Evolutionary conservation across 1,140 invertebrate genomes (phyloP), one percentile per base, ranked within the genome.

Genomic region (Berghia stephanieae): DNA sequence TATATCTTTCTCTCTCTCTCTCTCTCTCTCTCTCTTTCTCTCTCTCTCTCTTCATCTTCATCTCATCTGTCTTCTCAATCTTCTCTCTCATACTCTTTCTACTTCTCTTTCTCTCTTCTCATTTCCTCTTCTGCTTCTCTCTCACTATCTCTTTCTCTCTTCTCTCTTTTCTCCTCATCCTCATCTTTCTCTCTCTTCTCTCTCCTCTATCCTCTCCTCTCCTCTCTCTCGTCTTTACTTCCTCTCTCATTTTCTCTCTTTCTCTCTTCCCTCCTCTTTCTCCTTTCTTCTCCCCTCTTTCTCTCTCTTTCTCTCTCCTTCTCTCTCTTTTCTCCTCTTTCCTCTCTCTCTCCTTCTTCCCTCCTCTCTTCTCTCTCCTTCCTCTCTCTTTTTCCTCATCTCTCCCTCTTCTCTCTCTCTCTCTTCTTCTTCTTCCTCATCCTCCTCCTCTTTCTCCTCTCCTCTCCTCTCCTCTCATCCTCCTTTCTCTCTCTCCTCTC

Each of bases 331-430:
- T 42, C 40, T 21, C 34, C 46, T 52, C 44, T 44, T 73, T 40
- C 3, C 49, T 57, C 60, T 46, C 70, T 43, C 4, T 74, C 27
- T 49, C 3, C 44, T 42, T 75, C 40, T 73, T 38, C 74, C 71
- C 38, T 68, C 74, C 42, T 27, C 27, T 27, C 6, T 16, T 66
- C 60, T 34, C 27, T 34, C 5, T 34, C 21, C 18, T 38, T 66
- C 24, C 40, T 38, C 40, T 21, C 40, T 38, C 3, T 16, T 27
- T 21, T 27, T 38, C 21, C 24, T 27, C 24, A 13, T 5, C 21
- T 21, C 27, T 38, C 27, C 16, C 60, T 38, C 27, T 31, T 38
- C 21, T 38, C 40, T 38, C 6, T 13, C 40, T 38, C 6, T 13
- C 40, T 38, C 40, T 13, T 66, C 60, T 66, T 16, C 40, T 38